phyloP scores from a whole-genome alignment of 2,797 vertebrate species.

The Anas georgica region DNA sequence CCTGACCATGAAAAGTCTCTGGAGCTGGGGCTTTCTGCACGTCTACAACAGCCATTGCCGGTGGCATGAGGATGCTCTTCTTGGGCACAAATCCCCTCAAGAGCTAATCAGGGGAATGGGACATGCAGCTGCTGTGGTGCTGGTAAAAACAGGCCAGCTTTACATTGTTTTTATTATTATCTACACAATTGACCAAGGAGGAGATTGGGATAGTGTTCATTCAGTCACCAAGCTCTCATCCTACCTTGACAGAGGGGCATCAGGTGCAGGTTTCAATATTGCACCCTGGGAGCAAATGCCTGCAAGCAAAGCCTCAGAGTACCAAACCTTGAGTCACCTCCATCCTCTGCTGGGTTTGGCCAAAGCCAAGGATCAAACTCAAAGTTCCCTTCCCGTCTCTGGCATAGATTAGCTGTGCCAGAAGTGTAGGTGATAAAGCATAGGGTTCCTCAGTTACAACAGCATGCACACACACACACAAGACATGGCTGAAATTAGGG shows the following conservation, averaged over 20 bases:
- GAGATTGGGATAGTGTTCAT: neutral
- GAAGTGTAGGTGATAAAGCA: neutral
- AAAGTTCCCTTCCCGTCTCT: neutral
- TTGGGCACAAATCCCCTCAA: neutral
- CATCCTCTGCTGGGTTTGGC: neutral
- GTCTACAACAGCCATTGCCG: neutral
- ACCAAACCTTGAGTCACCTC: neutral
- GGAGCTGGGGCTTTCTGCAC: neutral
- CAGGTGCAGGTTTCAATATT: neutral
- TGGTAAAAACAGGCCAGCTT: neutral
- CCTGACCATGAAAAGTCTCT: neutral
- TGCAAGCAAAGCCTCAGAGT: neutral
- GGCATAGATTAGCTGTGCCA: neutral
- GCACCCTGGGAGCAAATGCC: neutral
- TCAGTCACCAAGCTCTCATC: neutral
- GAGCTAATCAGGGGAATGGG: neutral
- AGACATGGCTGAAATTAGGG: neutral
- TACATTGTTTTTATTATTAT: neutral
- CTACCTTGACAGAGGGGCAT: neutral
- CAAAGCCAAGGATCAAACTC: neutral
- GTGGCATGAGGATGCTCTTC: no score
- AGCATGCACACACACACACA: neutral
- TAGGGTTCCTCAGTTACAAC: neutral
- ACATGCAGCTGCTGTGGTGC: neutral
- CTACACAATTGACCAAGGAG: neutral